Conservation (phyloP, 2,797 vertebrate genomes). For the Cichlasoma orientale region DNA sequence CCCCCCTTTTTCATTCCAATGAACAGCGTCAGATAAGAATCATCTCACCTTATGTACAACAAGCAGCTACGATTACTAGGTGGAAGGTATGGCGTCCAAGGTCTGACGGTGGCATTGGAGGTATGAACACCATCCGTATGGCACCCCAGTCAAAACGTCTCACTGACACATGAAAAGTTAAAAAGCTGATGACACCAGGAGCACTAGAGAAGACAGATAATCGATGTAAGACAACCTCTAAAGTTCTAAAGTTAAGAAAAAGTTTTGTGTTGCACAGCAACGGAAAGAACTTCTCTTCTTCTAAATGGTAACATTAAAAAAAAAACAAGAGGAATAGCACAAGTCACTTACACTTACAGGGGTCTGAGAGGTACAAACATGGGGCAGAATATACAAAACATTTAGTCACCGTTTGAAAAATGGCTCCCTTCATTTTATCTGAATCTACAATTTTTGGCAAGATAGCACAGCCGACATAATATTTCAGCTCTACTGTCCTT, state of each 20-base stretch:
- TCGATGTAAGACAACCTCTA: background rate
- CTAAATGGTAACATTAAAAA: conserved; percentile 50
- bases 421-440: conserved; percentile 69
- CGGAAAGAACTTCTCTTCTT: conserved; percentile 66
- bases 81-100: background rate
- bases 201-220: background rate
- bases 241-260: background rate
- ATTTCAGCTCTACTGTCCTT: conserved; percentile 36
- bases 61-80: background rate
- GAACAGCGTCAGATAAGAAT: background rate
- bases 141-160: background rate
- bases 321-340: conserved; percentile 22
- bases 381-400: conserved; percentile 51
- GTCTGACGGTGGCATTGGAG: background rate
- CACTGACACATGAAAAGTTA: background rate
- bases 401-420: conserved; percentile 62
- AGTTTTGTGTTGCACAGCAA: conserved; percentile 75
- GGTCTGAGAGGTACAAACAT: conserved; percentile 38
- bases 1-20: background rate
- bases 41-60: background rate
- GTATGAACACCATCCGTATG: background rate
- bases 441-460: conserved; percentile 29
- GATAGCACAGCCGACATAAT: conserved; percentile 48
- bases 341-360: conserved; percentile 14
- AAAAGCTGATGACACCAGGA: background rate